Evolutionary conservation across 2,797 vertebrate genomes (phyloP), one percentile per base, ranked within the genome.

Genomic region (Danio kyathit): DNA sequence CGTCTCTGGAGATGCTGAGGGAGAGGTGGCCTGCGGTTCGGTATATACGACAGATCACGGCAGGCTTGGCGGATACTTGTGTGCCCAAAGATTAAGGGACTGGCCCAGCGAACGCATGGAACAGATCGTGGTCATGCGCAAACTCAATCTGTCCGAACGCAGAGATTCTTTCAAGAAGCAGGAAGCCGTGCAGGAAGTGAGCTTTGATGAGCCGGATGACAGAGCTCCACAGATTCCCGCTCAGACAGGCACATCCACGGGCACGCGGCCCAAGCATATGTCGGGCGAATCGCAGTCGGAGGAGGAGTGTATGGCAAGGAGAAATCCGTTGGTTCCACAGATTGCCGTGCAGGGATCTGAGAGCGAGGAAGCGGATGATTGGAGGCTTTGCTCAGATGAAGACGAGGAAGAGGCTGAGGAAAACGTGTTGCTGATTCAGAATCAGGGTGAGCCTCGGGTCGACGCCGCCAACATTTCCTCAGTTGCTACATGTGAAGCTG

Each of bases 151-250:
- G 2, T 98, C 96, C 0, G 98, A 99, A 90, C 95, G 97, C 5
- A 91, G 97, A 0, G 97, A 99, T 92, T 99, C 97, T 63, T 99
- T 99, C 85, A 98, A 98, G 90, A 99, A 99, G 88, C 98, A 99
- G 85, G 97, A 99, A 87, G 97, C 97, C 0, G 97, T 99, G 44
- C 97, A 99, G 88, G 98, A 99, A 90, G 97, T 99, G 86, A 99
- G 97, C 90, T 98, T 99, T 0, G 98, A 99, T 0, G 98, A 99
- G 81, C 95, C 95, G 0, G 96, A 97, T 63, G 91, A 95, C 83
- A 93, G 93, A 80, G 64, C 70, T 16, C 38, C 79, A 75, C 80
- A 83, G 2, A 57, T 49, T 1, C 64, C 80, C 0, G 74, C 70
- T 0, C 60, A 5, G 79, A 3, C 84, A 0, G 80, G 11, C 16